phyloP scores from a whole-genome alignment of 1,140 invertebrate species.

The Eriosoma lanigerum region DNA sequence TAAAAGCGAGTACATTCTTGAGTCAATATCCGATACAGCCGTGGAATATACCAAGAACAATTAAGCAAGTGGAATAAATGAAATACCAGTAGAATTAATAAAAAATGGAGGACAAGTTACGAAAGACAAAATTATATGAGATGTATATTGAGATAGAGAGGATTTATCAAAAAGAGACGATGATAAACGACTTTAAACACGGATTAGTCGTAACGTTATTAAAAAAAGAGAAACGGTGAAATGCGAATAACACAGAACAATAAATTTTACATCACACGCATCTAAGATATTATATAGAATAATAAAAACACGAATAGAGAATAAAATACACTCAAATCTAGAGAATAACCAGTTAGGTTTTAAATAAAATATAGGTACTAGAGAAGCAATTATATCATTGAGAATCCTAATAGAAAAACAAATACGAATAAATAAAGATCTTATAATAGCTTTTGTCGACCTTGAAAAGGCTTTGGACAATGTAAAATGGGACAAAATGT shows the following conservation, averaged over 20 bases:
- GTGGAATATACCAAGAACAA: conserved; percentile 20
- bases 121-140: conserved; percentile 21
- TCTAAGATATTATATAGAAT: conserved; percentile 8
- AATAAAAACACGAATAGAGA: neutral
- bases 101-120: conserved; percentile 21
- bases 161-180: conserved; percentile 2
- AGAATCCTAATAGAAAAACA: conserved; percentile 20
- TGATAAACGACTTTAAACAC: conserved; percentile 26
- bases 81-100: conserved; percentile 27
- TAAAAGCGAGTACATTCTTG: neutral
- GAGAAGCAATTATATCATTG: conserved; percentile 41
- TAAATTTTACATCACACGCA: neutral
- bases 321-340: conserved; percentile 16
- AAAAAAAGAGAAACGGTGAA: conserved; percentile 14
- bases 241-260: conserved; percentile 23
- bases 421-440: conserved; percentile 31
- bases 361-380: conserved; percentile 34
- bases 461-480: conserved; percentile 37
- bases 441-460: conserved; percentile 7
- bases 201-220: conserved; percentile 14
- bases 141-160: conserved; percentile 17
- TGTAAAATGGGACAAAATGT: conserved; percentile 45
- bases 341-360: conserved; percentile 28
- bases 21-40: conserved; percentile 1
- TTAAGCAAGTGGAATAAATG: conserved; percentile 26